A percentile compares a stretch with the other conserved stretches of the same genome.
Conservation (phyloP, 2,797 vertebrate species). For the Myotis daubentonii region DNA sequence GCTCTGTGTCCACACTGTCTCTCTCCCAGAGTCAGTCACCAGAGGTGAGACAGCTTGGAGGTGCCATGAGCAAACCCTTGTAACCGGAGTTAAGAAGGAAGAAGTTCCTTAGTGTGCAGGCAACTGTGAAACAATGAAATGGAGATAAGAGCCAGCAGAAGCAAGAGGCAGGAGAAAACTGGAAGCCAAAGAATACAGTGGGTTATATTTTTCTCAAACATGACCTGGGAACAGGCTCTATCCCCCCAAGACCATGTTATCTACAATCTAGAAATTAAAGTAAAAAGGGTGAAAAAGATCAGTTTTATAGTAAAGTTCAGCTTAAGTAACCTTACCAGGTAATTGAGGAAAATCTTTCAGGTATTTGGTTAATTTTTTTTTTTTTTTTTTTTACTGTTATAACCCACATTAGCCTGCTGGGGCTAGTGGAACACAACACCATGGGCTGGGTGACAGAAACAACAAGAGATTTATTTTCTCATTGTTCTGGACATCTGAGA, state of each 20-base stretch:
- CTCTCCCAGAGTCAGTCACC: not conserved
- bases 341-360: constrained; percentile 71
- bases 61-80: not conserved
- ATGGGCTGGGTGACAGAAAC: not conserved
- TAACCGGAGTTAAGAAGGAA: not conserved
- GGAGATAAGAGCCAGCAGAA: constrained; percentile 69
- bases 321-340: constrained; percentile 74
- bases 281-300: constrained; percentile 31
- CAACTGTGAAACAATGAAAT: constrained; percentile 70
- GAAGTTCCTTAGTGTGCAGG: constrained; percentile 53
- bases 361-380: not conserved
- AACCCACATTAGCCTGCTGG: not conserved
- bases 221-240: constrained; percentile 76
- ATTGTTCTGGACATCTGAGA: not conserved
- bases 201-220: constrained; percentile 75
- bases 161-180: not conserved
- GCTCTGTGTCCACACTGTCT: not conserved
- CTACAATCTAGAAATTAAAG: constrained; percentile 68
- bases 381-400: constrained; percentile 3
- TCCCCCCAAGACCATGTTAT: constrained; percentile 77
- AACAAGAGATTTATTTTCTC: not conserved
- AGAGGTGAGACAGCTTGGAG: constrained; percentile 15
- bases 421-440: not conserved
- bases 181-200: constrained; percentile 64
- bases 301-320: constrained; percentile 63